phyloP scores from a whole-genome alignment of 2,888 invertebrate species.

The Ennomos quercinarius region DNA sequence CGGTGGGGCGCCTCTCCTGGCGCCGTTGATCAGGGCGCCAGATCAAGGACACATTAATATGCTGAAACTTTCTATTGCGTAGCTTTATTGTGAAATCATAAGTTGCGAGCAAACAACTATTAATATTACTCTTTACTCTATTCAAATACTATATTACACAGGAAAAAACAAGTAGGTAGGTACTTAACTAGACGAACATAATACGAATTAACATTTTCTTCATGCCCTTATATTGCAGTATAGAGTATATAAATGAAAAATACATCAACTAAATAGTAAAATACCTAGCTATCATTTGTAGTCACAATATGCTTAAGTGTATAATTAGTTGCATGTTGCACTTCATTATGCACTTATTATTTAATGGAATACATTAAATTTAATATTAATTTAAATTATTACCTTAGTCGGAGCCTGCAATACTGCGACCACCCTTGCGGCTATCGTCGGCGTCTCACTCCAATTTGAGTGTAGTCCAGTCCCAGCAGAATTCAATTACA shows the following conservation, averaged over 20 bases:
- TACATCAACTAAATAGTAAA: no score
- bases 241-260: no score
- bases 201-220: no score
- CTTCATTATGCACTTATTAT: no score
- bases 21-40: conserved; percentile 21
- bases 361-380: no score
- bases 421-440: conserved; percentile 32
- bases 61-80: conserved; percentile 23
- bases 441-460: conserved; percentile 48
- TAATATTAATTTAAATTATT: no score
- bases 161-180: no score
- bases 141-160: not conserved
- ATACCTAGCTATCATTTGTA: no score
- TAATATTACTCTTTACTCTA: not conserved
- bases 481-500: conserved; percentile 59
- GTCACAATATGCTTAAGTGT: no score
- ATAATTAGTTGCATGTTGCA: no score
- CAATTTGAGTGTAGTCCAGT: conserved; percentile 55
- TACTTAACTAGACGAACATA: not conserved
- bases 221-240: no score
- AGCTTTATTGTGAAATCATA: conserved; percentile 21
- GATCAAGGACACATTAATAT: conserved; percentile 31
- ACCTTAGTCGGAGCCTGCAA: conserved; percentile 11
- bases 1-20: conserved; percentile 10
- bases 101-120: conserved; percentile 12